Evolutionary conservation across 2,113 vertebrate genomes (phyloP).

Genomic region (Acinonyx jubatus): DNA sequence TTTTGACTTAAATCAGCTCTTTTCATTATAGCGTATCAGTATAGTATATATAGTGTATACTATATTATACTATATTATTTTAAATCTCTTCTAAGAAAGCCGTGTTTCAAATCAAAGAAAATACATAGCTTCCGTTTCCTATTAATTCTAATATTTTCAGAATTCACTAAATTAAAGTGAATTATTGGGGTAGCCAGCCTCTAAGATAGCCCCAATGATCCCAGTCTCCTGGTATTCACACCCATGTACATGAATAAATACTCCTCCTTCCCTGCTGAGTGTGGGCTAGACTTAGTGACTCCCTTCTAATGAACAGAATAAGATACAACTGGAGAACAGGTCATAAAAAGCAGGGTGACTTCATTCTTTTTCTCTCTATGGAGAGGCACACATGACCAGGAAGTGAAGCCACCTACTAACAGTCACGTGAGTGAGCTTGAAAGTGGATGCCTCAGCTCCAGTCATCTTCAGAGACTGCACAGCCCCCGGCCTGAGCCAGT

Average conservation of each 20-base stretch:
- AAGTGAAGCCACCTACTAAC: neutral
- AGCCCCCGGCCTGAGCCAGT: neutral
- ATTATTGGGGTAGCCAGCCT: neutral
- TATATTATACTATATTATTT: neutral
- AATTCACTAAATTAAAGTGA: constrained; percentile 58
- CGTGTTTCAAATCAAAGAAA: constrained; percentile 31
- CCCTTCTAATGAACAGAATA: constrained; percentile 10
- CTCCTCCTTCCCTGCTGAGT: neutral
- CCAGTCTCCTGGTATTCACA: constrained; percentile 18
- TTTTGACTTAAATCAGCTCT: constrained; percentile 9
- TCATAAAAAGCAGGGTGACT: constrained; percentile 51
- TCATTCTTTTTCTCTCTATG: constrained; percentile 36
- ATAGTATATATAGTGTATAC: too few species aligned
- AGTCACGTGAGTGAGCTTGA: neutral
- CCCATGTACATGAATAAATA: neutral
- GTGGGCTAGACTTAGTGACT: constrained; percentile 52
- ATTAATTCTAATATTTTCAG: constrained; percentile 13
- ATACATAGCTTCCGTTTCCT: constrained; percentile 3
- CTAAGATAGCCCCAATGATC: constrained; percentile 20
- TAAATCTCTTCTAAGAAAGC: constrained; percentile 51
- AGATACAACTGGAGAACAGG: neutral
- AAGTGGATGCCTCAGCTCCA: neutral
- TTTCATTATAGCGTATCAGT: neutral
- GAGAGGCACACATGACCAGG: neutral
- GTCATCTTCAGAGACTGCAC: constrained; percentile 25